These are phyloP conservation scores for Stegostoma tigrinum DNA, from an alignment of 2,113 vertebrate genomes.

Conservation along the genomic window DNA sequence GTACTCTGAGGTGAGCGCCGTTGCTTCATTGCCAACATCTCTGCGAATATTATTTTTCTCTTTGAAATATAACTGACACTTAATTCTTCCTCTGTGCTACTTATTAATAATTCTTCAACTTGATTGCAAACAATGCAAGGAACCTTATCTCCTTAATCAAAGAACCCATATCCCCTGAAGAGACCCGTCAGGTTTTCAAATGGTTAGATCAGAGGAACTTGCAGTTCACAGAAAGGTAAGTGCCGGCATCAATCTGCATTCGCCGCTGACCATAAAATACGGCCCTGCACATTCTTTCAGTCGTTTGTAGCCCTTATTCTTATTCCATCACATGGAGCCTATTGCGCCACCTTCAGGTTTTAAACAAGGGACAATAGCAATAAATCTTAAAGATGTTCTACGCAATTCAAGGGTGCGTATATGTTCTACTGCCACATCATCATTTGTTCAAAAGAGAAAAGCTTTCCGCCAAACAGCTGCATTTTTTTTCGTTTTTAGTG, in stretches of 20 bases:
- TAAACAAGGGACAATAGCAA: neutral
- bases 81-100: neutral
- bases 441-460: conserved; percentile 22
- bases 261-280: neutral
- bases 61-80: neutral
- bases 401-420: neutral
- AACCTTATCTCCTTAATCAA: neutral
- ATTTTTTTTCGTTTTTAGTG: neutral
- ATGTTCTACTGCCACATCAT: conserved; percentile 29
- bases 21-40: neutral
- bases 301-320: neutral
- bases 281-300: neutral
- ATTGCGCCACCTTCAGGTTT: conserved; percentile 22
- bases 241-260: neutral
- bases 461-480: neutral
- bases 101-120: neutral
- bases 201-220: neutral
- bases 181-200: neutral
- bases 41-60: no score
- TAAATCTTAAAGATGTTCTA: neutral
- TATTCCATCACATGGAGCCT: neutral
- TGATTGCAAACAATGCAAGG: neutral
- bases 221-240: neutral
- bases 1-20: neutral
- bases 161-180: neutral